phyloP scores from a whole-genome alignment of 2,113 vertebrate species.

The Bettongia penicillata region DNA sequence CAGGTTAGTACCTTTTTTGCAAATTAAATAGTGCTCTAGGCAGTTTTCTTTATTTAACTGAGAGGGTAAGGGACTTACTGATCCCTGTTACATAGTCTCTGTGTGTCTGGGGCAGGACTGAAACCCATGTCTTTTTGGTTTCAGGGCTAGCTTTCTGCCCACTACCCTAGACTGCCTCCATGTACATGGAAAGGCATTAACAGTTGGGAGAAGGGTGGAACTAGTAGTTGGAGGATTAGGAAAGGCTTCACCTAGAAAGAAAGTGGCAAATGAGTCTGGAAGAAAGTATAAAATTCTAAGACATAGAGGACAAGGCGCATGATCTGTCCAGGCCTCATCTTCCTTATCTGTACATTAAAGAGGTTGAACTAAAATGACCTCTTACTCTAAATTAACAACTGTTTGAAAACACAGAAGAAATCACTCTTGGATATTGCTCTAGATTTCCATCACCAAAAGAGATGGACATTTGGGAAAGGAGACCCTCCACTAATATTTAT shows the following conservation, averaged over 20 bases:
- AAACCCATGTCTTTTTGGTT: not conserved
- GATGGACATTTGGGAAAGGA: not conserved
- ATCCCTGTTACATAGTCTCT: no score
- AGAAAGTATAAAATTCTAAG: not conserved
- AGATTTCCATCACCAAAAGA: not conserved
- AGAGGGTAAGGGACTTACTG: no score
- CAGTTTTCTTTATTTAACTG: no score
- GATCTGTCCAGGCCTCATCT: not conserved
- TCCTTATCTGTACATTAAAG: not conserved
- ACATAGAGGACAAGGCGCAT: not conserved
- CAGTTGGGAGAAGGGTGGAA: not conserved
- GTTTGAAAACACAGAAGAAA: not conserved
- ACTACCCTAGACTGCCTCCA: not conserved
- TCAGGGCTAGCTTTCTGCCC: not conserved
- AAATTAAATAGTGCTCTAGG: no score
- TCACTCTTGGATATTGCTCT: no score
- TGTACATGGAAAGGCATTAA: no score
- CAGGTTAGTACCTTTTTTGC: no score
- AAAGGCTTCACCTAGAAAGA: not conserved
- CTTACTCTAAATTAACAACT: not conserved
- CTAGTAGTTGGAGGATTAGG: not conserved
- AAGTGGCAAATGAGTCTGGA: not conserved
- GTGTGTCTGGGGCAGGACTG: no score
- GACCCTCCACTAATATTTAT: not conserved
- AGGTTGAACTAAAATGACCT: not conserved